Evolutionary conservation across 2,113 vertebrate species (phyloP).

Genomic region (Pycnonotus jocosus): DNA sequence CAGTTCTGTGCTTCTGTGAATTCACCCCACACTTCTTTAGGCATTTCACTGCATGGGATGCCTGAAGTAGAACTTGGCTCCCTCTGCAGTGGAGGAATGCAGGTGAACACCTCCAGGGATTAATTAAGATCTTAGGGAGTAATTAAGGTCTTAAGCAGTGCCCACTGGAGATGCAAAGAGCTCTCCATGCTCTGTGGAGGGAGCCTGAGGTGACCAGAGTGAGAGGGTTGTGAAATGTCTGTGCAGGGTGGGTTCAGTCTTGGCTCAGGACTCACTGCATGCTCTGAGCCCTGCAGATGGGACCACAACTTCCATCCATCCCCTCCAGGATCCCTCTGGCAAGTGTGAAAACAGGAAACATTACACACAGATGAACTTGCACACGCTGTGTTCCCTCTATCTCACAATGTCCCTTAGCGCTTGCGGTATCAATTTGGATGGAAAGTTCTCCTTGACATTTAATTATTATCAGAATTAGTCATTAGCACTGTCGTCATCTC

Average conservation of each 20-base stretch:
- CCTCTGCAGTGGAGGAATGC: slow-evolving; percentile 22
- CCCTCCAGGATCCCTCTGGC: not conserved
- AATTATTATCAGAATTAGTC: slow-evolving; percentile 37
- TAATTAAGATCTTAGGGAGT: slow-evolving; percentile 39
- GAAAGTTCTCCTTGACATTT: slow-evolving; percentile 23
- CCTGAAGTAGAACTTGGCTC: not conserved
- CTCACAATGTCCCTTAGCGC: not conserved
- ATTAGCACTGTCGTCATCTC: not conserved
- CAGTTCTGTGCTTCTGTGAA: not conserved
- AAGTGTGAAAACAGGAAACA: not conserved
- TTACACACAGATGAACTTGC: not conserved
- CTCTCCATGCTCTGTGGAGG: not conserved
- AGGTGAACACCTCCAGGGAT: slow-evolving; percentile 46
- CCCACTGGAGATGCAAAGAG: slow-evolving; percentile 26
- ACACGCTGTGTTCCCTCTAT: not conserved
- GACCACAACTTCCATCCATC: not conserved
- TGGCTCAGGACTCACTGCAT: not conserved
- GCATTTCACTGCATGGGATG: not conserved
- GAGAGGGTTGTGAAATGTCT: not conserved
- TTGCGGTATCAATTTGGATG: not conserved
- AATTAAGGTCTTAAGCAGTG: slow-evolving; percentile 52
- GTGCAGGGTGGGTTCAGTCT: not conserved
- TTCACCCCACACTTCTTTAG: not conserved
- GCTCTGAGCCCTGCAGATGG: not conserved
- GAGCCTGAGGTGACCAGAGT: slow-evolving; percentile 12